Conservation (phyloP, 2,797 vertebrate species). For the Alosa sapidissima region DNA sequence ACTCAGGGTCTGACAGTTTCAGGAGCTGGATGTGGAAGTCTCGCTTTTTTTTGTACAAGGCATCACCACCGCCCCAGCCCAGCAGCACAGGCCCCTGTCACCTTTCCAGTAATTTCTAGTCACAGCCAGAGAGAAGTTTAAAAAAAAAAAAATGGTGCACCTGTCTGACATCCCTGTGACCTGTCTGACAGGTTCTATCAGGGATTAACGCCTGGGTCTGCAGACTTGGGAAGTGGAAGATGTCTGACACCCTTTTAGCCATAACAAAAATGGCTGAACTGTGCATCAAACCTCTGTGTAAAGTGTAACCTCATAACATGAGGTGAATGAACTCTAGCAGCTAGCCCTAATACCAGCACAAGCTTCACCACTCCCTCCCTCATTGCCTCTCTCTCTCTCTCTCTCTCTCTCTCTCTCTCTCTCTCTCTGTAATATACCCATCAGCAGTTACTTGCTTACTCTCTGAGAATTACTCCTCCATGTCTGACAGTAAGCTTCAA, state of each 20-base stretch:
- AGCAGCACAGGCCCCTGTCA: background rate
- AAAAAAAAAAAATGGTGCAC: background rate
- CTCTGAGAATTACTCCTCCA: slow-evolving; percentile 14
- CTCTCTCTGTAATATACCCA: background rate
- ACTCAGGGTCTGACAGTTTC: background rate
- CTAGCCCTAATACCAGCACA: background rate
- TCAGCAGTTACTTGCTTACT: slow-evolving; percentile 17
- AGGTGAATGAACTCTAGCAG: slow-evolving; percentile 16
- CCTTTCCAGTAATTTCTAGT: background rate
- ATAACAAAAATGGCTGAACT: background rate
- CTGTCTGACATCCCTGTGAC: slow-evolving; percentile 5
- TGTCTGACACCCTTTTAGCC: background rate
- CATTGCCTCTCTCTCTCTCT: background rate
- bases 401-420: background rate
- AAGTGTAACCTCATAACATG: slow-evolving; percentile 2
- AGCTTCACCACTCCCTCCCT: background rate
- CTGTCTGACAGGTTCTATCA: slow-evolving; percentile 20
- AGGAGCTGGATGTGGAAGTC: background rate
- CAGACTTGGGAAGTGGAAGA: slow-evolving; percentile 1
- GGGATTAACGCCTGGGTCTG: slow-evolving; percentile 11
- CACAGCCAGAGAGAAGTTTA: background rate
- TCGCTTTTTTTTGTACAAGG: background rate
- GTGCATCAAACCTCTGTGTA: background rate
- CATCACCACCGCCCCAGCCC: background rate
- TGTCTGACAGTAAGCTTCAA: slow-evolving; percentile 26